Evolutionary conservation across 2,888 invertebrate species (phyloP), one percentile per base, ranked within the genome.

Genomic region (Metacarcinus magister): DNA sequence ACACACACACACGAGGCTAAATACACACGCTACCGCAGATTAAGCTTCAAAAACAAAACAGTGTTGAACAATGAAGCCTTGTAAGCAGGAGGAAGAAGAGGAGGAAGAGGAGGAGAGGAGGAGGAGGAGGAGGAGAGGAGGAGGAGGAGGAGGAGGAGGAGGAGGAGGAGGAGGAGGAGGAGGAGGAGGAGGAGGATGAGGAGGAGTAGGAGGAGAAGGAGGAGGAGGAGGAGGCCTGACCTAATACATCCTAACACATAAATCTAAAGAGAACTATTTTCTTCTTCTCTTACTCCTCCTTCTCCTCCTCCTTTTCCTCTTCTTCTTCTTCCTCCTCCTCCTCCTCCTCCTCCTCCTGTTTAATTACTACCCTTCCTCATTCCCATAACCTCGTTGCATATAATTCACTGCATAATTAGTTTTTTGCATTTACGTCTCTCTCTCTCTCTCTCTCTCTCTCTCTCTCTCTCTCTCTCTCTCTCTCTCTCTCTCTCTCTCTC

Each of bases 401-500:
- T 82, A 32, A 82, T 82, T 28, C 82, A 82, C 32, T 82, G 13
- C 8, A 32, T 10, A 67, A 67, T 67, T 67, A 67, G 67, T 7
- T 82, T 82, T 23, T 46, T 44, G 0, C 16, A 44, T 44, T 43
- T 43, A 39, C 2, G 43, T 90, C 90, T 82, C 7, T 32, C 82
- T 82, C 7, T 32, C 32, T 82, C 23, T 32, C 82, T 32, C 7
- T 7, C 23, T 82, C 7, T 28, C 23, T 82, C 32, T 90, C 44
- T 90, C 90, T 90, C 44, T 44, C 44, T 90, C 44, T 90, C 90
- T 90, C 44, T 90, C 44, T 44, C 91, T 82, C 82, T 82, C 82
- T 82, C 82, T 82, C 82, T 82, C 82, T 82, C 82, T 82, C 82
- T 82, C 82, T 67, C 82, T 82, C 82, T 82, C 82, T 82, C 82